These are phyloP conservation scores for Linyphia triangularis DNA, from an alignment of 2,888 invertebrate species.

Conservation along the genomic window DNA sequence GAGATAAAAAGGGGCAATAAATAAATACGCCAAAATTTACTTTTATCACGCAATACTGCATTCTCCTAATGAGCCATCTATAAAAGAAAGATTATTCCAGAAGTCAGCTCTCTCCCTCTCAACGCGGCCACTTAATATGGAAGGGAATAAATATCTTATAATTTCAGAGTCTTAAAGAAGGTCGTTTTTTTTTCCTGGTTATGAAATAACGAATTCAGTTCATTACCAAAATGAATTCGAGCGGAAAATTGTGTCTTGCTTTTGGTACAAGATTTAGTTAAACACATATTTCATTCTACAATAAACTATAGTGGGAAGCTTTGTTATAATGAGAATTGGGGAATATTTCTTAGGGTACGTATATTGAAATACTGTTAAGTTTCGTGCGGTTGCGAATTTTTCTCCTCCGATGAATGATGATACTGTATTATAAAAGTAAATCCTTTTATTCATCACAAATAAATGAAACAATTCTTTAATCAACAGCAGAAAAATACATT, in stretches of 20 bases:
- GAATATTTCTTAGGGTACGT: too few relatives aligned
- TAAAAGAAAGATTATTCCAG: conserved; percentile 5
- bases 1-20: conserved; percentile 14
- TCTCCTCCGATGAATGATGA: too few relatives aligned
- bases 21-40: conserved; percentile 12
- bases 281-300: neutral
- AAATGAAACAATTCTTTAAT: too few relatives aligned
- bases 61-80: conserved; percentile 30
- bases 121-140: conserved; percentile 1
- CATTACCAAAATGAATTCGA: conserved; percentile 35
- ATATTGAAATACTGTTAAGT: too few relatives aligned
- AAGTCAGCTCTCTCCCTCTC: neutral
- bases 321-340: too few relatives aligned
- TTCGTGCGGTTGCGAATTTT: too few relatives aligned
- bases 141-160: conserved; percentile 12
- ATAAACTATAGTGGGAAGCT: too few relatives aligned
- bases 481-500: too few relatives aligned
- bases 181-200: conserved; percentile 42
- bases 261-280: neutral
- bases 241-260: conserved; percentile 23
- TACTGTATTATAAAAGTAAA: too few relatives aligned
- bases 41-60: conserved; percentile 28
- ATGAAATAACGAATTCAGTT: conserved; percentile 18
- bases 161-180: conserved; percentile 2
- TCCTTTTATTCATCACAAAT: too few relatives aligned